Conservation (phyloP, 1,140 invertebrate species). For the Chrysopa pallens region DNA sequence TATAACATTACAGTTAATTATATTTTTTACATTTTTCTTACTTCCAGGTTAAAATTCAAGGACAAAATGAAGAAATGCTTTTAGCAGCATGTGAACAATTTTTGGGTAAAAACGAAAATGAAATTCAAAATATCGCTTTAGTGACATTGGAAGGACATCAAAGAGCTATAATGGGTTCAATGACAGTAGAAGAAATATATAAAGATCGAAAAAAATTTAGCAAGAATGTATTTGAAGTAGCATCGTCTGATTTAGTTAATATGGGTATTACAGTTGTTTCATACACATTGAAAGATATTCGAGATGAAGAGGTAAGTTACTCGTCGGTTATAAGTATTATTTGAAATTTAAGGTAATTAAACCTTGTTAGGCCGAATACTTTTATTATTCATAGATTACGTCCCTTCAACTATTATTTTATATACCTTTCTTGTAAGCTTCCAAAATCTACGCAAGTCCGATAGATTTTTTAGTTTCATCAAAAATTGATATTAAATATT, state of each 20-base stretch:
- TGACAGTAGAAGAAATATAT: conserved; percentile 98
- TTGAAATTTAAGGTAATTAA: background rate
- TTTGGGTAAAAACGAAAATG: conserved; percentile 74
- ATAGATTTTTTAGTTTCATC: too few species aligned
- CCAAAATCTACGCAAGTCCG: too few species aligned
- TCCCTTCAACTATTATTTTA: background rate
- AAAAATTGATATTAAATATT: too few species aligned
- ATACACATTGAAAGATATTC: conserved; percentile 93
- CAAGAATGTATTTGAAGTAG: conserved; percentile 89
- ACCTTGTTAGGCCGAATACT: conserved; percentile 1
- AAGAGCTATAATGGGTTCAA: conserved; percentile 94
- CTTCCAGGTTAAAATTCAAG: conserved; percentile 84
- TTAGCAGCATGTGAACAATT: conserved; percentile 93
- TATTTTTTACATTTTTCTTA: too few species aligned
- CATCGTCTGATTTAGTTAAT: conserved; percentile 87
- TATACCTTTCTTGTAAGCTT: background rate
- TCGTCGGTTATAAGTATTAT: background rate
- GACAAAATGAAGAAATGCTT: conserved; percentile 93
- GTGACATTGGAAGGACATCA: conserved; percentile 96
- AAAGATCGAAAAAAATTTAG: conserved; percentile 98
- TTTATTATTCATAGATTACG: too few species aligned
- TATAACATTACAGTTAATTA: too few species aligned
- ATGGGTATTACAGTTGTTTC: conserved; percentile 98
- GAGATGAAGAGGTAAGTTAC: conserved; percentile 81
- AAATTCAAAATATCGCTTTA: conserved; percentile 84